phyloP scores from a whole-genome alignment of 2,113 vertebrate species.

The Nyctibius bracteatus region DNA sequence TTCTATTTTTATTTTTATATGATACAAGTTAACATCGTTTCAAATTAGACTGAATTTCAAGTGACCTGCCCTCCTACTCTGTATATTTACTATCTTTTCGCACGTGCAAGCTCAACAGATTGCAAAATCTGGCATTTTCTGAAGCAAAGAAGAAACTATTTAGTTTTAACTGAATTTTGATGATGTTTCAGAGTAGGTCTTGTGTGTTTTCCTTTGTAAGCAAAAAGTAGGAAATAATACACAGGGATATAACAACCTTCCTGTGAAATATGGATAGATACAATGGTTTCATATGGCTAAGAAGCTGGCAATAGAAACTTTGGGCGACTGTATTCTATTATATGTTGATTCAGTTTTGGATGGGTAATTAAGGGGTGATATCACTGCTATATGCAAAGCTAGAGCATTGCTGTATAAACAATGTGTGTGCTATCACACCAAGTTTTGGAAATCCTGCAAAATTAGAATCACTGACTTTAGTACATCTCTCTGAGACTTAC shows the following conservation, averaged over 20 bases:
- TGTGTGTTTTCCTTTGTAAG: background rate
- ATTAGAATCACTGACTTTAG: background rate
- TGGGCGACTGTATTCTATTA: background rate
- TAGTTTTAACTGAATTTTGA: background rate
- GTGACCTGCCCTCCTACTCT: accelerated
- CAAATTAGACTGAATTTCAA: background rate
- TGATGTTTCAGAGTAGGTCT: background rate
- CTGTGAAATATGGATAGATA: background rate
- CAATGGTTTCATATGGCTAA: background rate
- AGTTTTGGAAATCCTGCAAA: background rate
- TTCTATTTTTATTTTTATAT: background rate
- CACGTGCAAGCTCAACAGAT: background rate
- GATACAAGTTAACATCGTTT: background rate
- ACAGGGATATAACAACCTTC: background rate
- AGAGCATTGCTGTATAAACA: background rate
- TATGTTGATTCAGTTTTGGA: background rate
- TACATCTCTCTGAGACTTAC: background rate
- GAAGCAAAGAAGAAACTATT: background rate
- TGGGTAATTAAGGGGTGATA: background rate
- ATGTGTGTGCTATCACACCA: background rate
- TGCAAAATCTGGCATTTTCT: background rate
- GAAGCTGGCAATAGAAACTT: background rate
- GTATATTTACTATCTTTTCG: background rate
- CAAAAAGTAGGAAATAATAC: background rate
- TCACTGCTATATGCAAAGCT: background rate